These are phyloP conservation scores for Anarrhichthys ocellatus DNA, from an alignment of 2,113 vertebrate genomes.

Conservation along the genomic window DNA sequence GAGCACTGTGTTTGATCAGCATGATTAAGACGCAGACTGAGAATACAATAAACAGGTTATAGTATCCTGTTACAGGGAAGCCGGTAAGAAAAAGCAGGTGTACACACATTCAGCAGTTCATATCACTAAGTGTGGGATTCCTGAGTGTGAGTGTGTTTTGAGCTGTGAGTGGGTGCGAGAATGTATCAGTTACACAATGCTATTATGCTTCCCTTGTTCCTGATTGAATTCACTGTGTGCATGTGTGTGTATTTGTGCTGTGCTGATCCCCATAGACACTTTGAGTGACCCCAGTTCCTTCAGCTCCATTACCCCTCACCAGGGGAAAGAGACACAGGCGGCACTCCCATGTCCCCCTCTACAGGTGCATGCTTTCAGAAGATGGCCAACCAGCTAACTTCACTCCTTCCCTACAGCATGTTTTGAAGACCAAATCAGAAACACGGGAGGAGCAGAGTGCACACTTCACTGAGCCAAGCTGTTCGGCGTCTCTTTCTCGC, in stretches of 20 bases:
- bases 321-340: conserved; percentile 35
- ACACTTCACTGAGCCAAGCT: conserved; percentile 16
- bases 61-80: conserved; percentile 8
- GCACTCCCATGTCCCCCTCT: not conserved
- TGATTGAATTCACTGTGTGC: conserved; percentile 47
- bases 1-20: conserved; percentile 64
- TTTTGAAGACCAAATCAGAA: conserved; percentile 22
- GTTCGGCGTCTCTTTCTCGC: conserved; percentile 31
- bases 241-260: not conserved
- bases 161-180: not conserved
- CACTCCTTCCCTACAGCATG: not conserved
- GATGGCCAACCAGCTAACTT: conserved; percentile 12
- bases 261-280: conserved; percentile 48
- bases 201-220: conserved; percentile 39
- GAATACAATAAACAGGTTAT: conserved; percentile 22
- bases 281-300: conserved; percentile 65
- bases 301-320: conserved; percentile 66
- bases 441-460: conserved; percentile 32
- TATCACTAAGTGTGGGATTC: conserved; percentile 26
- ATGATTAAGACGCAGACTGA: conserved; percentile 41
- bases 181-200: conserved; percentile 61
- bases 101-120: conserved; percentile 38
- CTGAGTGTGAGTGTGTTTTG: conserved; percentile 23
- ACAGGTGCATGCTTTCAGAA: conserved; percentile 60
- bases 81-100: conserved; percentile 16